Evolutionary conservation across 2,797 vertebrate species (phyloP).

Genomic region (Lycodopsis pacificus): DNA sequence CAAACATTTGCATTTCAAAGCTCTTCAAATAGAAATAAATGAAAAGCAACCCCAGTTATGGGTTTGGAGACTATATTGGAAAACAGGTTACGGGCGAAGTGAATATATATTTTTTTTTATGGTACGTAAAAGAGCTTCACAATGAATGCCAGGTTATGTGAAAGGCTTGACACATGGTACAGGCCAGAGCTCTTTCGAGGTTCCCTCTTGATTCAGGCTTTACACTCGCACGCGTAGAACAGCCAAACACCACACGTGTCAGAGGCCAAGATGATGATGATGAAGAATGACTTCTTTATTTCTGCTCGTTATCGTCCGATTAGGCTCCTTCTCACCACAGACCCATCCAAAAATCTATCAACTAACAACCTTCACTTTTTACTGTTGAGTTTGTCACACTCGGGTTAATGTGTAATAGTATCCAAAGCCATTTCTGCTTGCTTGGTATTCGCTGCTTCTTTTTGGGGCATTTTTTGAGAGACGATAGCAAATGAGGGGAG

Average conservation of each 20-base stretch:
- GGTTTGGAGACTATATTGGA: slow-evolving; percentile 83
- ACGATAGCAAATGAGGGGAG: neutral
- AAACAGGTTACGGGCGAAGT: slow-evolving; percentile 80
- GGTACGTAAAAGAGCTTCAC: slow-evolving; percentile 81
- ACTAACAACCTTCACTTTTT: slow-evolving; percentile 21
- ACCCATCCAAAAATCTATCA: slow-evolving; percentile 41
- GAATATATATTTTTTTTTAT: slow-evolving; percentile 76
- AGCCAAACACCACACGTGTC: slow-evolving; percentile 69
- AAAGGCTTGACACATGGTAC: slow-evolving; percentile 75
- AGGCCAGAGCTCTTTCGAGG: slow-evolving; percentile 66
- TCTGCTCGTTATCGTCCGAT: slow-evolving; percentile 66
- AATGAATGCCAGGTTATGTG: slow-evolving; percentile 81
- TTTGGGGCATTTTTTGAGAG: neutral
- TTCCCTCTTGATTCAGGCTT: slow-evolving; percentile 62
- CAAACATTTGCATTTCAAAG: slow-evolving; percentile 88
- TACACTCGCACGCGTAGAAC: slow-evolving; percentile 42
- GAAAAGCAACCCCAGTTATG: slow-evolving; percentile 83
- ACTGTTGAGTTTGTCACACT: slow-evolving; percentile 23
- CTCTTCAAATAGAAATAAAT: slow-evolving; percentile 82
- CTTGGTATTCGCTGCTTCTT: slow-evolving; percentile 4
- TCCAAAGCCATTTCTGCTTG: neutral
- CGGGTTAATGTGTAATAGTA: neutral
- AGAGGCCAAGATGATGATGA: slow-evolving; percentile 57
- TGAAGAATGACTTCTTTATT: slow-evolving; percentile 71
- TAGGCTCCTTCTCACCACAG: slow-evolving; percentile 49